Evolutionary conservation across 2,113 vertebrate genomes (phyloP).

Genomic region (Macaca mulatta): DNA sequence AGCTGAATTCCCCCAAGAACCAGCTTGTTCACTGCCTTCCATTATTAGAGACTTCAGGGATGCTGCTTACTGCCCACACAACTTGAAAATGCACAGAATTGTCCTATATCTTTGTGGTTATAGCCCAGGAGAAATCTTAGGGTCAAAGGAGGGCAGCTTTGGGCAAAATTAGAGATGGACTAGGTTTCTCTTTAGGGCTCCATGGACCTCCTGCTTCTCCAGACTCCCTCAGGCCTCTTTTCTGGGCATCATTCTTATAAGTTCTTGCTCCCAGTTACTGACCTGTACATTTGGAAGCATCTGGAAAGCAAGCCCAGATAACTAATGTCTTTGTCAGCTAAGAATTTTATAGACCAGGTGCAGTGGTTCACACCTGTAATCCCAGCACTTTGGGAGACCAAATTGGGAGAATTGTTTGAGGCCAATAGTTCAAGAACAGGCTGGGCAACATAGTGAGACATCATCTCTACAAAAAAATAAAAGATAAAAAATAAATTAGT

Average conservation of each 20-base stretch:
- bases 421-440: too few species aligned
- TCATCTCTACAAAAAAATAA: too few species aligned
- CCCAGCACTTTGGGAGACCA: too few species aligned
- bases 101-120: neutral
- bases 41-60: neutral
- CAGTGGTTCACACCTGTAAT: too few species aligned
- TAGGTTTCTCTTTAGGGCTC: neutral
- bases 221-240: neutral
- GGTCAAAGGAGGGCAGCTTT: neutral
- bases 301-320: neutral
- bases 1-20: neutral
- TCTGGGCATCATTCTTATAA: neutral
- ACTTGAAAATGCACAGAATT: neutral
- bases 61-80: neutral
- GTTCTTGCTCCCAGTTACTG: neutral
- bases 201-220: neutral
- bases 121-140: neutral
- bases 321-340: constrained; percentile 2
- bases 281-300: constrained; percentile 1
- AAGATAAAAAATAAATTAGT: too few species aligned
- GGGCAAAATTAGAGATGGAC: neutral
- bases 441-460: too few species aligned
- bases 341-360: too few species aligned
- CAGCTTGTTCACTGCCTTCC: neutral
- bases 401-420: too few species aligned